Evolutionary conservation across 2,888 invertebrate genomes (phyloP).

Genomic region (Acanthopleura granulata): DNA sequence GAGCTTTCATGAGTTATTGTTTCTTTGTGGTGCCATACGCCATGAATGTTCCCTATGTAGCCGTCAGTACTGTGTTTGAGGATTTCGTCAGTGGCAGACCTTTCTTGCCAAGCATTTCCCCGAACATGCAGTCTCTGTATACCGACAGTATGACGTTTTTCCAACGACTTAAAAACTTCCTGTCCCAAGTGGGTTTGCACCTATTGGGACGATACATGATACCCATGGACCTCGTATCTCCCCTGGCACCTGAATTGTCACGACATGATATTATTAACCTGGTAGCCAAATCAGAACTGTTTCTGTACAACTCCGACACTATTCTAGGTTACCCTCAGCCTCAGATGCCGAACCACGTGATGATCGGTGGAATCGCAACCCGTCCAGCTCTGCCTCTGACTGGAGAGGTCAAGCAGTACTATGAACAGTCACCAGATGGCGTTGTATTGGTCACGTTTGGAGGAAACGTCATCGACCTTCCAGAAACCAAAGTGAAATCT

Average conservation of each 20-base stretch:
- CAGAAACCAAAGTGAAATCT: background rate
- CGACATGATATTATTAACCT: conserved; percentile 16
- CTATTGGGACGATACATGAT: background rate
- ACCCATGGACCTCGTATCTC: conserved; percentile 26
- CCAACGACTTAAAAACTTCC: background rate
- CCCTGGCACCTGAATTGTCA: conserved; percentile 34
- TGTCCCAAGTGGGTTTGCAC: background rate
- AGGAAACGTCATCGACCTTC: background rate
- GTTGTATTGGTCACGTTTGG: conserved; percentile 46
- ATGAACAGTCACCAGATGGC: conserved; percentile 34
- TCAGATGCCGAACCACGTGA: conserved; percentile 34
- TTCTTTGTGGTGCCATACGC: conserved; percentile 13
- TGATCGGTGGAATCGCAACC: conserved; percentile 35
- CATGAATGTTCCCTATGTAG: background rate
- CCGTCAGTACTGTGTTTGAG: background rate
- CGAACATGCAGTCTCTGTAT: background rate
- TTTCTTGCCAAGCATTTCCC: background rate
- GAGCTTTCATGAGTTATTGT: background rate
- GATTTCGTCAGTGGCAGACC: background rate
- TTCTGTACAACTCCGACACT: conserved; percentile 35
- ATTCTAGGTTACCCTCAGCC: conserved; percentile 36
- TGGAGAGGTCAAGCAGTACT: conserved; percentile 30
- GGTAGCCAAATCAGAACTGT: conserved; percentile 28
- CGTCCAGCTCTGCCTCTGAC: conserved; percentile 32
- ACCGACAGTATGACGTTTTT: background rate